A percentile compares a stretch with the other conserved stretches of the same genome.
These are phyloP conservation scores for Otocyon megalotis DNA, from an alignment of 2,113 vertebrate species.

Conservation along the genomic window DNA sequence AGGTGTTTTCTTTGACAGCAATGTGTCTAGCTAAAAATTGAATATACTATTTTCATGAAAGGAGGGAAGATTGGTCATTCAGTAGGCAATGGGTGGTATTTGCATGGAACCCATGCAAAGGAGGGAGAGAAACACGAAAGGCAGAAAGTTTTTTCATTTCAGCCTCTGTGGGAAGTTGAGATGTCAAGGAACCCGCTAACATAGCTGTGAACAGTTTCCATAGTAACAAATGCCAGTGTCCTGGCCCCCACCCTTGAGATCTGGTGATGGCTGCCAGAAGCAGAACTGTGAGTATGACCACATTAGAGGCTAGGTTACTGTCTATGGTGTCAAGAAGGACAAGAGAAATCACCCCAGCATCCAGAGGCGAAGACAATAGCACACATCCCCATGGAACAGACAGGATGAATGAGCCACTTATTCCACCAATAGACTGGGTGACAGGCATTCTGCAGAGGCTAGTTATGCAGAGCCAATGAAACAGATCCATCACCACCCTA, in stretches of 20 bases:
- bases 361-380: neutral
- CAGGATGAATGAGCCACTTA: neutral
- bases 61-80: neutral
- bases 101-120: neutral
- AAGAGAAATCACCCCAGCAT: neutral
- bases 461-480: neutral
- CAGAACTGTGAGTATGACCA: neutral
- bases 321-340: neutral
- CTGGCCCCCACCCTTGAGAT: neutral
- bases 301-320: neutral
- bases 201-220: neutral
- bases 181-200: neutral
- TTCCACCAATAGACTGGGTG: neutral
- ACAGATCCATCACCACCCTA: neutral
- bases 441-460: neutral
- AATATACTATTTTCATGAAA: neutral
- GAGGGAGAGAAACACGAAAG: neutral
- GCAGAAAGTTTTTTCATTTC: neutral
- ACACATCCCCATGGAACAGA: no score
- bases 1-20: neutral
- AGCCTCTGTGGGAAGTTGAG: conserved; percentile 35
- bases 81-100: neutral
- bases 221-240: neutral
- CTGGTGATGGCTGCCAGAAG: neutral
- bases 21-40: neutral